phyloP scores from a whole-genome alignment of 2,888 invertebrate genomes.

The Sycophila texana region DNA sequence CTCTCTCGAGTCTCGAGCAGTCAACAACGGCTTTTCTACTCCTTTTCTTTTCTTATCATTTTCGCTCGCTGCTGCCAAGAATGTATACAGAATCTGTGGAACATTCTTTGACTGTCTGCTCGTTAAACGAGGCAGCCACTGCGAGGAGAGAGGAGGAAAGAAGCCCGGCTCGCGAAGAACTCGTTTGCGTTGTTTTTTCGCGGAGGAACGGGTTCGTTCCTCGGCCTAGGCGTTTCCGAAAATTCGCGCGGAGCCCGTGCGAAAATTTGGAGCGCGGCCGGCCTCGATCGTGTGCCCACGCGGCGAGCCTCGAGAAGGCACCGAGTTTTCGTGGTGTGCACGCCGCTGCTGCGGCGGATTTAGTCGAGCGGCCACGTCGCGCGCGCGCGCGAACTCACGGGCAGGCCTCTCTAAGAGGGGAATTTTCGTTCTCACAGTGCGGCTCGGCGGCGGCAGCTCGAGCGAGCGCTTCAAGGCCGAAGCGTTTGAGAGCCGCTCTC shows the following conservation, averaged over 20 bases:
- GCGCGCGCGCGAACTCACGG: slow-evolving; percentile 4
- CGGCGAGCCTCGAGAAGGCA: slow-evolving; percentile 1
- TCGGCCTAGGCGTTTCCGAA: not conserved
- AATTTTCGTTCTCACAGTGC: slow-evolving; percentile 57
- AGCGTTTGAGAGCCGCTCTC: slow-evolving; percentile 55
- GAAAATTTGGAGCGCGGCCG: slow-evolving; percentile 40
- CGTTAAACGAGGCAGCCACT: not conserved
- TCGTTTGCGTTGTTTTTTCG: not conserved
- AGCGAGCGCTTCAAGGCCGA: slow-evolving; percentile 53
- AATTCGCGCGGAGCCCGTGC: slow-evolving; percentile 29
- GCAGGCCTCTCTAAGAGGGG: slow-evolving; percentile 40
- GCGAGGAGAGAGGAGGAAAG: not conserved
- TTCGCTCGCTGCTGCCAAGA: no score
- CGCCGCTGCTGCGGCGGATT: slow-evolving; percentile 30
- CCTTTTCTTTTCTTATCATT: no score
- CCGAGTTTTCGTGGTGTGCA: slow-evolving; percentile 22
- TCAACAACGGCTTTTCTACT: not conserved
- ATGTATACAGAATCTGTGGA: no score
- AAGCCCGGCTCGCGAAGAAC: not conserved
- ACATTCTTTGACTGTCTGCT: no score
- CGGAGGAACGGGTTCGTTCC: not conserved
- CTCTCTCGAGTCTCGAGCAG: not conserved
- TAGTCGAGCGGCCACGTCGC: slow-evolving; percentile 35
- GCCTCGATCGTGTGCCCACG: slow-evolving; percentile 3
- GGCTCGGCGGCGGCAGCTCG: not conserved